These are phyloP conservation scores for Gymnocheta viridis DNA, from an alignment of 2,888 invertebrate genomes.

Conservation along the genomic window DNA sequence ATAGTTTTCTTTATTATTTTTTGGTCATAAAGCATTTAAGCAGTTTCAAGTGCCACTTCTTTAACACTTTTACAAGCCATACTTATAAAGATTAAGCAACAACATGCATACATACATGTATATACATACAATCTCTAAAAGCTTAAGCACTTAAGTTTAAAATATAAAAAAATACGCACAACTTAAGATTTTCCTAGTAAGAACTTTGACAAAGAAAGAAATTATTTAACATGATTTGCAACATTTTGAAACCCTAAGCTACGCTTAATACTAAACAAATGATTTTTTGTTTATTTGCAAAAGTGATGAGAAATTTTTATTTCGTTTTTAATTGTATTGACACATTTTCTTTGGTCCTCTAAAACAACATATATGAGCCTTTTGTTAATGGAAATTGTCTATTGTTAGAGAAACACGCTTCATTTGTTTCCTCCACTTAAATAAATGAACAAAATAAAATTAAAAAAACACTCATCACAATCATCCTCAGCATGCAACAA, in stretches of 20 bases:
- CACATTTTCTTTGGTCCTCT: constrained; percentile 43
- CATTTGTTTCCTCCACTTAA: constrained; percentile 56
- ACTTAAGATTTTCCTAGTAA: neutral
- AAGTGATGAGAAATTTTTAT: constrained; percentile 36
- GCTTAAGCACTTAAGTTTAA: neutral
- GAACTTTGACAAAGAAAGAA: constrained; percentile 53
- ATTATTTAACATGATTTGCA: constrained; percentile 79
- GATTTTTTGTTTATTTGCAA: neutral
- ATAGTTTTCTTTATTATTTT: constrained; percentile 1
- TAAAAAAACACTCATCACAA: constrained; percentile 37
- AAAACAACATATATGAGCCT: neutral
- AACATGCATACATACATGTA: neutral
- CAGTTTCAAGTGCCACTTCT: constrained; percentile 63
- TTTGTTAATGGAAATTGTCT: constrained; percentile 19
- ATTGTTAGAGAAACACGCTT: constrained; percentile 42
- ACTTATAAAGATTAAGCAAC: neutral
- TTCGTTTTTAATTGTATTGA: constrained; percentile 51
- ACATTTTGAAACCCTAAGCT: constrained; percentile 63
- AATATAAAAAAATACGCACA: neutral
- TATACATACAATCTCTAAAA: neutral
- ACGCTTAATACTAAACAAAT: neutral
- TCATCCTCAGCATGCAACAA: constrained; percentile 38
- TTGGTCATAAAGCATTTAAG: constrained; percentile 49
- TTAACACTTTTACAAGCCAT: constrained; percentile 54
- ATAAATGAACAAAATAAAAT: constrained; percentile 48